Conservation (phyloP, 2,113 vertebrate genomes). For the Micromys minutus region DNA sequence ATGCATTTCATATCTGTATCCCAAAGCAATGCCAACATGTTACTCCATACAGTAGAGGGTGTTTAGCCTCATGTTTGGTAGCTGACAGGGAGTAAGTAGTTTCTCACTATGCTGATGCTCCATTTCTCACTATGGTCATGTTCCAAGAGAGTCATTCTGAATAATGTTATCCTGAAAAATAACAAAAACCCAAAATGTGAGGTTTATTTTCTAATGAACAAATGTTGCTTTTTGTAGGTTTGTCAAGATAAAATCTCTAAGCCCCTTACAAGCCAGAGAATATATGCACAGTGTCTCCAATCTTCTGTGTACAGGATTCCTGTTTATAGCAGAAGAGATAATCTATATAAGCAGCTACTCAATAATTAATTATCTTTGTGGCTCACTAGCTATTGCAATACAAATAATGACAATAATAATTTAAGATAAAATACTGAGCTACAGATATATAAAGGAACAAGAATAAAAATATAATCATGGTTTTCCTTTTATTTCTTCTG, state of each 20-base stretch:
- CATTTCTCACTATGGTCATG: too few relatives aligned
- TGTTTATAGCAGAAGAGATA: background rate
- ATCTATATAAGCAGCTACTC: background rate
- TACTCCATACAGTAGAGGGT: background rate
- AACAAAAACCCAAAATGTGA: background rate
- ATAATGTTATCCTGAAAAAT: background rate
- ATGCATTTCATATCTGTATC: background rate
- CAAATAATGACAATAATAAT: background rate
- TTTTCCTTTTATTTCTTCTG: background rate
- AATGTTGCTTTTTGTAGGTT: background rate
- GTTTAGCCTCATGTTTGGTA: background rate
- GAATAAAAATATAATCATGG: background rate
- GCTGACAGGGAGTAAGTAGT: background rate
- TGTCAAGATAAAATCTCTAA: background rate
- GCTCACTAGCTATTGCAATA: background rate
- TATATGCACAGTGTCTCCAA: background rate
- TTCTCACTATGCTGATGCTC: background rate
- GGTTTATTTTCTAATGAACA: background rate
- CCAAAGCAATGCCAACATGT: background rate
- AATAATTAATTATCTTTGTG: background rate
- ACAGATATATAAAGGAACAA: background rate
- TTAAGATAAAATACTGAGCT: background rate
- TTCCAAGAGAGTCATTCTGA: background rate
- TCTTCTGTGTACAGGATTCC: background rate
- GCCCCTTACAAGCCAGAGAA: background rate